Evolutionary conservation across 2,888 invertebrate genomes (phyloP), one percentile per base, ranked within the genome.

Genomic region (Amorpha juglandis): DNA sequence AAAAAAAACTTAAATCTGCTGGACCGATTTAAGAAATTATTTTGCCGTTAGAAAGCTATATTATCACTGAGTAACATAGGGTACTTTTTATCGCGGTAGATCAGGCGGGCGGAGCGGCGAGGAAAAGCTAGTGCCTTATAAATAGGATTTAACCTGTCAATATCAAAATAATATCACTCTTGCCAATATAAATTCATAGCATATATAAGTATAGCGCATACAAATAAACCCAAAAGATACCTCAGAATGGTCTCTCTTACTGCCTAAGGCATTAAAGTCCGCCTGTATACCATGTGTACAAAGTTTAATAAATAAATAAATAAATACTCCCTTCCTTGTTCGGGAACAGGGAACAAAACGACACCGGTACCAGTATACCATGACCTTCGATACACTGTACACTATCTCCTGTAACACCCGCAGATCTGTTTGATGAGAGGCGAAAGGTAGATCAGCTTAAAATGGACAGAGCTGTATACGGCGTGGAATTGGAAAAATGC

Each of bases 401-500:
- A 72, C 75, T 75, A 75, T 70, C 74, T 71, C 75, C 73, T 72
- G 69, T 74, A 75, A 68, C 68, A 69, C 67, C 51, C 63, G n/a
- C 64, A 72, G 71, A 67, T 70, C 67, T 67, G 65, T 70, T 70
- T 67, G 67, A 69, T 66, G 64, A 70, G 66, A 68, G 51, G 67
- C 70, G 68, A 68, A 73, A 70, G 74, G 78, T 67, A 77, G 86
- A 66, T 80, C 87, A 76, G 67, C 65, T 62, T 76, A 77, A 70
- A 74, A 71, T 87, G 83, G 88, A 62, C 52, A 67, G 33, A 64
- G 68, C 68, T 68, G 70, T 74, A 73, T 77, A 82, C 86, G 85
- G 84, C 78, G 83, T 75, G 82, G 88, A 86, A 90, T 90, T 89
- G 85, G 87, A 89, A 90, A 90, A 91, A 91, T 90, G 90, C 90